phyloP scores from a whole-genome alignment of 2,888 invertebrate species.

The Cyclophora punctaria region DNA sequence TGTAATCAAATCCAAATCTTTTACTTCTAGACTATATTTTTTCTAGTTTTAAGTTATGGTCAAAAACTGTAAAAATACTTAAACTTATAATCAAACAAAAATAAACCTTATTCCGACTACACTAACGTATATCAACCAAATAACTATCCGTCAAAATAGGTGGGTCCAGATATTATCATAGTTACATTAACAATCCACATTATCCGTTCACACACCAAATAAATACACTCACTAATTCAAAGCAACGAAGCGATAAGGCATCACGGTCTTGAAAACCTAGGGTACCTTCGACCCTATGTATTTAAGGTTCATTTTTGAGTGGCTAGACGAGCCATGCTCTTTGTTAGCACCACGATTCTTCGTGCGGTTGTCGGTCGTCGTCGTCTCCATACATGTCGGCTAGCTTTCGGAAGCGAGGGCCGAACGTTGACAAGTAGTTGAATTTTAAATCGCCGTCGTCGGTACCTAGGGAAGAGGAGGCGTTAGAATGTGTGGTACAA shows the following conservation, averaged over 20 bases:
- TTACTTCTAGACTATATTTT: no score
- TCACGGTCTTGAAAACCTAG: slow-evolving; percentile 29
- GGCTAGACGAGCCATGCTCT: slow-evolving; percentile 69
- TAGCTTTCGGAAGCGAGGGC: slow-evolving; percentile 94
- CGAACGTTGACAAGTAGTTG: slow-evolving; percentile 95
- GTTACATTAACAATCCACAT: background rate
- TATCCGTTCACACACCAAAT: background rate
- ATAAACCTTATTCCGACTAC: no score
- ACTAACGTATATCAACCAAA: no score
- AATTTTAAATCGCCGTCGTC: slow-evolving; percentile 95
- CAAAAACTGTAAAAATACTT: no score
- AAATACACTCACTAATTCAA: slow-evolving; percentile 6
- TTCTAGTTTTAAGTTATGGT: no score
- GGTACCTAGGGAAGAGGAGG: slow-evolving; percentile 70
- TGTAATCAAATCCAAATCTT: no score
- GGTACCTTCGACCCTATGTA: slow-evolving; percentile 16
- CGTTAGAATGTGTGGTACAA: no score
- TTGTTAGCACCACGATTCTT: slow-evolving; percentile 89
- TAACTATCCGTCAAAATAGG: no score
- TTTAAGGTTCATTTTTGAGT: slow-evolving; percentile 28
- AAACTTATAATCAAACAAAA: no score
- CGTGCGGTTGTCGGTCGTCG: slow-evolving; percentile 85
- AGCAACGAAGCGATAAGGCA: slow-evolving; percentile 50
- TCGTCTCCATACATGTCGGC: slow-evolving; percentile 97
- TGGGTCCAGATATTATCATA: no score